Conservation (phyloP, 2,113 vertebrate species). For the Taxidea taxus region DNA sequence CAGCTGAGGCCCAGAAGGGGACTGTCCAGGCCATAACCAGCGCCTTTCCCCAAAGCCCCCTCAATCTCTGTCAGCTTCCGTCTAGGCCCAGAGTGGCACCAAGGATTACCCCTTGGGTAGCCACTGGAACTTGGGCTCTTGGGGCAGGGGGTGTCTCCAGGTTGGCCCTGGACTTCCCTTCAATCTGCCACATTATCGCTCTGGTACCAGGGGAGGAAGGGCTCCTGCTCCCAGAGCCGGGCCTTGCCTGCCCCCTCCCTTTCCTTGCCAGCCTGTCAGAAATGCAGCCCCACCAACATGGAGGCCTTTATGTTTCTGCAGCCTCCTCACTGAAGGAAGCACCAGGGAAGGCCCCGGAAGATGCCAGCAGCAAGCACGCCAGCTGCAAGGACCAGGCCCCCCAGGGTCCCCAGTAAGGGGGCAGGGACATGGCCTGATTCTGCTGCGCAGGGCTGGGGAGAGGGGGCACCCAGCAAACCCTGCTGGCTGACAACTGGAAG, state of each 20-base stretch:
- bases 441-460: background rate
- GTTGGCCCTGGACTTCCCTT: background rate
- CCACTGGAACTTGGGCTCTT: background rate
- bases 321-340: background rate
- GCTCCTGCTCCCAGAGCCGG: background rate
- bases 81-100: background rate
- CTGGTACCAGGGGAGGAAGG: accelerated
- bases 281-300: accelerated
- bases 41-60: background rate
- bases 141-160: background rate
- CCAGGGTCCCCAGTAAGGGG: background rate
- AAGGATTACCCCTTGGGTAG: background rate
- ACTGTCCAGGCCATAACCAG: background rate
- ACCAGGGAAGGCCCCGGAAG: background rate
- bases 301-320: background rate
- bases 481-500: background rate
- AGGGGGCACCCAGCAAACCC: background rate
- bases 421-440: accelerated
- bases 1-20: background rate
- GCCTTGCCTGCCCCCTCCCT: too few species aligned
- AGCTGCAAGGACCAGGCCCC: background rate
- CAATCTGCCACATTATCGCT: background rate
- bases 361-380: accelerated
- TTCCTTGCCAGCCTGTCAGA: background rate
- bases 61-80: background rate